Evolutionary conservation across 2,113 vertebrate species (phyloP).

Genomic region (Murina feae): DNA sequence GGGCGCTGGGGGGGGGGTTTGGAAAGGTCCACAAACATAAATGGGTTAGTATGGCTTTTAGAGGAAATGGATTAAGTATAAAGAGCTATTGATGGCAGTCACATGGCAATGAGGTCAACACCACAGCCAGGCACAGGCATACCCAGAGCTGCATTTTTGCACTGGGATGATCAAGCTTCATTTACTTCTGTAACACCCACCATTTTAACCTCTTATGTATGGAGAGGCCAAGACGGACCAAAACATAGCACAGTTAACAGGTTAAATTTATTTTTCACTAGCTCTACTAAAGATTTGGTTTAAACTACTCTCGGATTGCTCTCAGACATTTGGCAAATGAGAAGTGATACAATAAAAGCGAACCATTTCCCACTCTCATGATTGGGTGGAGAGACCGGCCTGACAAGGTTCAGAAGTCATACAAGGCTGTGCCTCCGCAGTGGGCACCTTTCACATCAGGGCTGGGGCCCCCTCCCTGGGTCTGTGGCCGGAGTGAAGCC

Average conservation of each 20-base stretch:
- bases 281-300: not conserved
- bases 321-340: not conserved
- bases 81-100: constrained; percentile 42
- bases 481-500: not conserved
- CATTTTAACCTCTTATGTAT: constrained; percentile 19
- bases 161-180: not conserved
- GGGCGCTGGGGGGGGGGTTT: too few species aligned
- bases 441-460: fast-evolving
- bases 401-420: not conserved
- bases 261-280: constrained; percentile 18
- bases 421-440: too few species aligned
- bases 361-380: not conserved
- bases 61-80: constrained; percentile 25
- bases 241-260: not conserved
- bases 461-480: not conserved
- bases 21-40: not conserved
- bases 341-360: not conserved
- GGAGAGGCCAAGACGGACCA: not conserved
- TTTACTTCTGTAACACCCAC: not conserved
- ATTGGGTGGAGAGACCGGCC: not conserved
- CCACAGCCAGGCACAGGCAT: not conserved
- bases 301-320: constrained; percentile 6
- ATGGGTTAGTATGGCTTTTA: not conserved
- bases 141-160: not conserved
- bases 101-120: constrained; percentile 39